Percentiles rank a stretch among this genome's conserved stretches.
Evolutionary conservation across 2,888 invertebrate species (phyloP).

Genomic region (Gastrophysa polygoni): DNA sequence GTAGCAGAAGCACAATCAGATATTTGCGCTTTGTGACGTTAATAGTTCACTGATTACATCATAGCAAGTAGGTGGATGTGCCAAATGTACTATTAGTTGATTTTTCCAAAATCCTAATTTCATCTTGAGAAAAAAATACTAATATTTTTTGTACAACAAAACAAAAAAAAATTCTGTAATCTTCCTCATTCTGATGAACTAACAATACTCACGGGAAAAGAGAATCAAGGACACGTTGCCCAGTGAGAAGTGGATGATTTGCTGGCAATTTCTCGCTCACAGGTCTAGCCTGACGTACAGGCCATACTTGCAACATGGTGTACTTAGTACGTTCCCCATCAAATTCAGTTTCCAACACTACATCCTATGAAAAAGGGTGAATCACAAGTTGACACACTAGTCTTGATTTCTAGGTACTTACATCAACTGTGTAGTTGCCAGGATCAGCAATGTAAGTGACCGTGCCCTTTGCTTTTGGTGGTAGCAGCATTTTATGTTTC

Average conservation of each 20-base stretch:
- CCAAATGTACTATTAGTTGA: too few relatives aligned
- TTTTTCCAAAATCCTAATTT: too few relatives aligned
- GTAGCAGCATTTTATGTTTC: slow-evolving; percentile 95
- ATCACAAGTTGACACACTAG: too few relatives aligned
- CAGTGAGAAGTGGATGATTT: slow-evolving; percentile 97
- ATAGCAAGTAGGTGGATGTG: too few relatives aligned
- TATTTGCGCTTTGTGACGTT: too few relatives aligned
- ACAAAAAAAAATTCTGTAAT: too few relatives aligned
- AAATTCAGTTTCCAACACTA: slow-evolving; percentile 98
- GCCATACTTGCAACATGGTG: slow-evolving; percentile 99
- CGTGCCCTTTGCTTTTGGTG: slow-evolving; percentile 94
- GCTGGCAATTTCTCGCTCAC: slow-evolving; percentile 97
- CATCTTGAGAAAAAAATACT: too few relatives aligned
- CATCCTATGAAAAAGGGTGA: slow-evolving; percentile 67
- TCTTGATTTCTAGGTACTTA: slow-evolving; percentile 67
- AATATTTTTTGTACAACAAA: not conserved
- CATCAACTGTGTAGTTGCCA: slow-evolving; percentile 92
- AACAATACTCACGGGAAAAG: slow-evolving; percentile 87
- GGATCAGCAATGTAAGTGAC: slow-evolving; percentile 93
- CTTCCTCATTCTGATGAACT: not conserved
- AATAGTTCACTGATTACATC: too few relatives aligned
- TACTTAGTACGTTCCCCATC: slow-evolving; percentile 92
- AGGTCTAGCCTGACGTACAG: slow-evolving; percentile 96
- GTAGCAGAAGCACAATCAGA: too few relatives aligned
- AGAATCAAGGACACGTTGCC: slow-evolving; percentile 97